Evolutionary conservation across 2,113 vertebrate genomes (phyloP), one percentile per base, ranked within the genome.

Genomic region (Neotoma lepida): DNA sequence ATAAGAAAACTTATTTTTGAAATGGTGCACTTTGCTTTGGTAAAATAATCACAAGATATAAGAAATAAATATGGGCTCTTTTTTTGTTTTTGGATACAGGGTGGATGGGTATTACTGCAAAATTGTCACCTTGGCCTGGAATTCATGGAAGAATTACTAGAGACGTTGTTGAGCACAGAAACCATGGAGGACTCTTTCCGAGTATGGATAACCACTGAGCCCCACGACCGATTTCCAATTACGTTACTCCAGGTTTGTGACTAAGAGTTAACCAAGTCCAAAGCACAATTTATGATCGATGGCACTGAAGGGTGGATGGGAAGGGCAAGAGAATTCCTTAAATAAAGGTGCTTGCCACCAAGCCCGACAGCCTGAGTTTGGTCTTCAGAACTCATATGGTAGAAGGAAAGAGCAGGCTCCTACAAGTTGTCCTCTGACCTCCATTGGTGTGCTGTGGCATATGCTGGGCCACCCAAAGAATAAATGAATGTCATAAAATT

Each of bases 81-180:
- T 10, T 39, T 63, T 49, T n/a, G 20, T 24, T 71, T 54, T 56
- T 56, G n/a, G 49, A 73, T 91, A 56, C 96, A 99, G 98, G 98
- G 98, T 87, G 98, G 98, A 41, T 99, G 98, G 98, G 98, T 98
- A 2, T 96, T 99, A 84, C 98, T 98, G 92, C 98, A 99, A 81
- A 98, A 99, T 88, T 98, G 98, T 96, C 98, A 99, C 94, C 98
- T 99, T 68, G 98, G 98, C 46, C 95, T 99, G 39, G 98, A 98
- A 56, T 99, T 98, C 94, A 98, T 98, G 98, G 98, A 98, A n/a
- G 98, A 99, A 77, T 93, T 98, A 22, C 88, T 98, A 35, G 98
- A 98, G 71, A 98, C 96, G 0, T 8, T 99, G 74, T 74, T 92
- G 39, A 98, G 89, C 88, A 97, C 97, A 0, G 98, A 99, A 86